Base-by-base conservation (phyloP, 2,888 invertebrate genomes). In the Calephelis perditalis region DNA sequence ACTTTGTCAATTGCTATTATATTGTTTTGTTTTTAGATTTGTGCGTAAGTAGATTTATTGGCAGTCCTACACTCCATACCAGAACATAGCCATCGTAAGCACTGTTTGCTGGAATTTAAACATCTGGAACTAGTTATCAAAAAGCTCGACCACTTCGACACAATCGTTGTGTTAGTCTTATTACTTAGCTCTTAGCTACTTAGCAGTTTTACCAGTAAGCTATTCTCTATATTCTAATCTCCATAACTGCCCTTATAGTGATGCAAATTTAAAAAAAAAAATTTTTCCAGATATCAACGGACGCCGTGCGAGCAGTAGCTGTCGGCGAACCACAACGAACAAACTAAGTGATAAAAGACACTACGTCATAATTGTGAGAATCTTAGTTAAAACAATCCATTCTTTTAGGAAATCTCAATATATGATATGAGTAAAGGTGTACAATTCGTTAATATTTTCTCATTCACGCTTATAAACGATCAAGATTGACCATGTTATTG, bases 251-350 rank as follows among this genome's bases (percentile, higher is more conserved):
- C 4, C 40, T 2, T 7, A 40, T 46, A 11, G 58, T 49, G 37
- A 60, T 4, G 40, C 52, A 54, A 56, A 7, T 56, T 0, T 57
- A 15, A 10, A 58, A 35, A 46, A 47, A 36, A 37, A 7, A 15
- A 73, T 71, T 1, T 61, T 81, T 77, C 0, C 81, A 90, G 89
- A 90, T 90, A 89, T 86, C 88, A 88, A 72, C 78, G 86, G 73
- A 81, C 82, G 87, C 83, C 88, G 84, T 86, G 88, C 78, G 81
- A 86, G 72, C 84, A 84, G 63, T 82, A 83, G 81, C 81, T 70
- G 70, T 73, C 86, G 85, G 86, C 86, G 82, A 69, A 64, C 71
- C 76, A 84, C 87, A 87, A 86, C 87, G 88, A 88, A 86, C 74
- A 75, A 54, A 54, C 35, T 62, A 77, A 87, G 86, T 88, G 87